These are phyloP conservation scores for Rhyzopertha dominica DNA, from an alignment of 1,140 invertebrate species.

Conservation along the genomic window DNA sequence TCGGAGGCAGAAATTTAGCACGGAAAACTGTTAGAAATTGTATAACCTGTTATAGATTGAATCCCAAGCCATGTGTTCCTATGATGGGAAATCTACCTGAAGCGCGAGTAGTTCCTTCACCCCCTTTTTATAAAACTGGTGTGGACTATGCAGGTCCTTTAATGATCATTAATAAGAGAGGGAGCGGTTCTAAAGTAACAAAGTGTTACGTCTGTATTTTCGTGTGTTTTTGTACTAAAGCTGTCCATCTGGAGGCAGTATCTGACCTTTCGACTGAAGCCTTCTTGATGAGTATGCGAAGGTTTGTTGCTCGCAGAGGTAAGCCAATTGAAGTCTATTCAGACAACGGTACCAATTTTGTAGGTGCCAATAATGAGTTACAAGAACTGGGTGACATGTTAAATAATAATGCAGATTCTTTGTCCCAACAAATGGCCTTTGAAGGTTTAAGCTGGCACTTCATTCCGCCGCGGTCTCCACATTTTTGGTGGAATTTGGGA, in stretches of 20 bases:
- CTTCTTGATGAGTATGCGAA: slow-evolving; percentile 29
- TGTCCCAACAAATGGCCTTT: background rate
- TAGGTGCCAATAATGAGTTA: slow-evolving; percentile 11
- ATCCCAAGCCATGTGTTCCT: slow-evolving; percentile 3
- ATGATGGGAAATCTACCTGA: slow-evolving; percentile 40
- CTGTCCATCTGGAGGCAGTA: slow-evolving; percentile 40
- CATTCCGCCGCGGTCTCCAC: slow-evolving; percentile 40
- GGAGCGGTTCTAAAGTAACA: slow-evolving; percentile 17
- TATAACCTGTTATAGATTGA: slow-evolving; percentile 15
- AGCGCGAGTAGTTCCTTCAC: slow-evolving; percentile 24
- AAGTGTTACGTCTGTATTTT: slow-evolving; percentile 33
- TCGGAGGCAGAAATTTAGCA: slow-evolving; percentile 17
- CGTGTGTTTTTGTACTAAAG: slow-evolving; percentile 32
- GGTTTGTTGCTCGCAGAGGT: slow-evolving; percentile 36
- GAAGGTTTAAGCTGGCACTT: slow-evolving; percentile 14
- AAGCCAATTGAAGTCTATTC: slow-evolving; percentile 26
- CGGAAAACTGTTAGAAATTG: slow-evolving; percentile 17
- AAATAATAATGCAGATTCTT: no score
- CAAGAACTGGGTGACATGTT: no score
- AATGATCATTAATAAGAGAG: slow-evolving; percentile 21
- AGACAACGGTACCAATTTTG: slow-evolving; percentile 23
- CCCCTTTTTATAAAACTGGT: slow-evolving; percentile 32
- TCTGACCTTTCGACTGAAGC: slow-evolving; percentile 18
- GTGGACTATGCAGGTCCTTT: slow-evolving; percentile 41
- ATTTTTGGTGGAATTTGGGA: slow-evolving; percentile 48